Conservation (phyloP, 1,140 invertebrate species). For the Drosophila hydei region DNA sequence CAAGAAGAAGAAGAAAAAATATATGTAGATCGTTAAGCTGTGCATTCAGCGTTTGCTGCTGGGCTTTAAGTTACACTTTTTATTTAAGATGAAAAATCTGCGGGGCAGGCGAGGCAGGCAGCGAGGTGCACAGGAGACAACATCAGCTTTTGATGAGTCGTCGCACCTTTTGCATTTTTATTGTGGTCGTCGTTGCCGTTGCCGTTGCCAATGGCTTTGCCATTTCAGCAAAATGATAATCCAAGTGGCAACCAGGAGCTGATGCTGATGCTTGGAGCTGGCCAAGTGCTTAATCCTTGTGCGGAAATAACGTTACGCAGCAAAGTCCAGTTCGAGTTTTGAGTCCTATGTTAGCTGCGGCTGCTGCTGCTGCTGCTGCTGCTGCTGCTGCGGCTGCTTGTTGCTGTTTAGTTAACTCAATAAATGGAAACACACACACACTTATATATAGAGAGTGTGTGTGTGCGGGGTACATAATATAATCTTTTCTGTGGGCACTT, state of each 20-base stretch:
- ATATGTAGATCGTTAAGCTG: constrained; percentile 46
- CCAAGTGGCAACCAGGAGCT: constrained; percentile 4
- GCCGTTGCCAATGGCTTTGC: constrained; percentile 30
- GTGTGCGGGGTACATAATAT: constrained; percentile 43
- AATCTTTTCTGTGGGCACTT: constrained; percentile 47
- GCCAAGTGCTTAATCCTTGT: constrained; percentile 75
- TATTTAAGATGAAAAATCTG: constrained; percentile 77
- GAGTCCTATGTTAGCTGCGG: background rate
- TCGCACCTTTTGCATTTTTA: constrained; percentile 71
- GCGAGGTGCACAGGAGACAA: constrained; percentile 1
- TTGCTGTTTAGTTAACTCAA: constrained; percentile 79
- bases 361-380: background rate
- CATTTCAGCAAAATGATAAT: constrained; percentile 45
- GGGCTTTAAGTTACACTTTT: constrained; percentile 52
- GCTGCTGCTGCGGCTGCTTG: constrained; percentile 26
- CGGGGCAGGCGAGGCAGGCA: background rate
- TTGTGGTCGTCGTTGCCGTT: constrained; percentile 38
- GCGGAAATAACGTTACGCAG: constrained; percentile 71
- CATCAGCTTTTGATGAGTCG: constrained; percentile 39
- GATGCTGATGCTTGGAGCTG: constrained; percentile 45
- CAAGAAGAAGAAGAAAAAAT: constrained; percentile 24
- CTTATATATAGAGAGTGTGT: constrained; percentile 1
- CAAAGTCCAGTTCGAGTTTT: constrained; percentile 24
- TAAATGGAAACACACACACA: constrained; percentile 56
- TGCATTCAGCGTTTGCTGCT: constrained; percentile 57